phyloP scores from a whole-genome alignment of 2,797 vertebrate species.

The Brotogeris chrysoptera region DNA sequence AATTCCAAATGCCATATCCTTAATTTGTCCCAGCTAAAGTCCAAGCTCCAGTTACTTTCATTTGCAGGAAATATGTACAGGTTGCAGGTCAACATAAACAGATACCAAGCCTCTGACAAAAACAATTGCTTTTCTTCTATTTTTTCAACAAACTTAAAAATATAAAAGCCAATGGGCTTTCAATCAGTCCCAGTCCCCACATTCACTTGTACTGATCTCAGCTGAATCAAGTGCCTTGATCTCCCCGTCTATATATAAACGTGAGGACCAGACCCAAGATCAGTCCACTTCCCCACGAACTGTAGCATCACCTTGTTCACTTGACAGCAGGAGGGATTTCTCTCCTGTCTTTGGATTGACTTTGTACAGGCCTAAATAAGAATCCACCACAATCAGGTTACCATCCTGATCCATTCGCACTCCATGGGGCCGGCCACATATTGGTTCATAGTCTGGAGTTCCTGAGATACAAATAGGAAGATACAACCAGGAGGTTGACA shows the following conservation, averaged over 20 bases:
- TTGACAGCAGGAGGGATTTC: constrained; percentile 73
- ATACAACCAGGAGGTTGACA: background rate
- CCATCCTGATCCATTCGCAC: constrained; percentile 66
- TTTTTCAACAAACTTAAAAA: background rate
- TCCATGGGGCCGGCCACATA: constrained; percentile 77
- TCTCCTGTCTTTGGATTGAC: constrained; percentile 72
- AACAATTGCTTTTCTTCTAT: background rate
- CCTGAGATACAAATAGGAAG: constrained; percentile 47
- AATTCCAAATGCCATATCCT: background rate
- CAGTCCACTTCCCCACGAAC: background rate
- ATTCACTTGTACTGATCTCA: background rate
- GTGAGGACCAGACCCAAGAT: background rate
- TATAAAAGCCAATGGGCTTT: background rate
- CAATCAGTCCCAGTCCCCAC: background rate
- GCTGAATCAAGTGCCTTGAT: background rate
- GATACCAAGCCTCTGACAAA: background rate
- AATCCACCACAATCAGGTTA: constrained; percentile 76
- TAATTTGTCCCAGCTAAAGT: background rate
- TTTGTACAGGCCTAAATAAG: constrained; percentile 77
- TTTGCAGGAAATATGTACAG: background rate
- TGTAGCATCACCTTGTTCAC: constrained; percentile 68
- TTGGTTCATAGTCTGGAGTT: constrained; percentile 73
- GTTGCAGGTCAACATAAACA: background rate
- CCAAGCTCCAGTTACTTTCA: background rate
- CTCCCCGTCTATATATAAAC: background rate